Evolutionary conservation across 2,888 invertebrate genomes (phyloP), one percentile per base, ranked within the genome.

Genomic region (Seira musarum): DNA sequence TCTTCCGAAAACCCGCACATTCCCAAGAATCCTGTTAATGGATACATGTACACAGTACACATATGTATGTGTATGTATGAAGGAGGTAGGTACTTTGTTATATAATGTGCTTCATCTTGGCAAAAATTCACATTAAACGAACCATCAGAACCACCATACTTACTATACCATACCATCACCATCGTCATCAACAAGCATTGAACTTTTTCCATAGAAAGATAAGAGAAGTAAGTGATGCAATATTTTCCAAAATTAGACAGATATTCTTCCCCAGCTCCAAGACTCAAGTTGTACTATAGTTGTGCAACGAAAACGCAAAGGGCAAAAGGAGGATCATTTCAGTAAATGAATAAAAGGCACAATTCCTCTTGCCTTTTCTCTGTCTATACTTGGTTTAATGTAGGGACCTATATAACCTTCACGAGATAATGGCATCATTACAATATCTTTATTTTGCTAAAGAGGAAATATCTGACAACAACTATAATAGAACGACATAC

Each of bases 221-320:
- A 78, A 77, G 65, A 66, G 25, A 63, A 75, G 65, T 66, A 77
- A 78, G 61, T 78, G 77, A 78, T 64, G 77, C 77, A 78, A 78
- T 78, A 71, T 66, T 66, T 78, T 71, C 25, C 77, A 64, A 71
- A 71, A 76, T 71, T 71, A 78, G 77, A 78, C 71, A 78, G 77
- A 78, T 78, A 78, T 78, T 71, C 71, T n/a, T 71, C 40, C 65
- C 57, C 24, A 70, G 68, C 17, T 75, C 60, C 3, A 30, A 61
- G 49, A n/a, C n/a, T n/a, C n/a, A n/a, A n/a, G n/a, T n/a, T n/a
- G n/a, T n/a, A n/a, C n/a, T n/a, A n/a, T n/a, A 65, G 66, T 71
- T 71, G 68, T 70, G 46, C 66, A 78, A 71, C 22, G 60, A 22
- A 40, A 40, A n/a, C n/a, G n/a, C n/a, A 71, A 71, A 78, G 77